These are phyloP conservation scores for Erebia epiphron DNA, from an alignment of 2,888 invertebrate species.

Conservation along the genomic window DNA sequence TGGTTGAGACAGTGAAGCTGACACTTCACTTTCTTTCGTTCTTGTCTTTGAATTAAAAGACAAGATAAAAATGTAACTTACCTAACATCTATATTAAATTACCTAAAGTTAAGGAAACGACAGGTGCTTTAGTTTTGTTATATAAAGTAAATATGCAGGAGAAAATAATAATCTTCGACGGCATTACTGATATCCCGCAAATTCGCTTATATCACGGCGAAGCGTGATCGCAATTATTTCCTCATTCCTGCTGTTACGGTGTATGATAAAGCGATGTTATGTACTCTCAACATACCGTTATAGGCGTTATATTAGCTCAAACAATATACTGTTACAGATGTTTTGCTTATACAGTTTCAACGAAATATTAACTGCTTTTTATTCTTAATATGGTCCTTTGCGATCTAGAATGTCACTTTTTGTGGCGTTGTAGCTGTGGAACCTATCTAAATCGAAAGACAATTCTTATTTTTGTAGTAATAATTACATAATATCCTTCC, in stretches of 20 bases:
- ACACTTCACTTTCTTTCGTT: too few relatives aligned
- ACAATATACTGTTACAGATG: constrained; percentile 41
- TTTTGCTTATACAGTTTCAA: neutral
- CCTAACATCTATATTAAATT: neutral
- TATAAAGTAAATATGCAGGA: constrained; percentile 7
- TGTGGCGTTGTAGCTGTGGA: too few relatives aligned
- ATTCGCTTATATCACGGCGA: constrained; percentile 44
- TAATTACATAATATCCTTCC: too few relatives aligned
- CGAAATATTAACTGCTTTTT: neutral
- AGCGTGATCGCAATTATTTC: constrained; percentile 55
- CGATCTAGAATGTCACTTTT: too few relatives aligned
- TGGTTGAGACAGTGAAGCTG: too few relatives aligned
- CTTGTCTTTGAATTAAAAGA: too few relatives aligned
- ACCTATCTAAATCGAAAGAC: too few relatives aligned
- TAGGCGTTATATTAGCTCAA: constrained; percentile 59
- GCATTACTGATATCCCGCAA: constrained; percentile 27
- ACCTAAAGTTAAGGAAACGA: neutral
- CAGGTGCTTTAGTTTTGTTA: neutral
- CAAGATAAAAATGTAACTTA: too few relatives aligned
- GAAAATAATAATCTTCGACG: constrained; percentile 20
- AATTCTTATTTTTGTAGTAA: too few relatives aligned
- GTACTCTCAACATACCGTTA: constrained; percentile 56
- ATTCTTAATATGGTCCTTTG: too few relatives aligned
- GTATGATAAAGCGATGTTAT: constrained; percentile 42
- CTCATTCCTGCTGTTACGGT: constrained; percentile 61